Base-by-base conservation (phyloP, 53 echinoderm and acorn worm genomes). In the Patiria pectinifera region DNA sequence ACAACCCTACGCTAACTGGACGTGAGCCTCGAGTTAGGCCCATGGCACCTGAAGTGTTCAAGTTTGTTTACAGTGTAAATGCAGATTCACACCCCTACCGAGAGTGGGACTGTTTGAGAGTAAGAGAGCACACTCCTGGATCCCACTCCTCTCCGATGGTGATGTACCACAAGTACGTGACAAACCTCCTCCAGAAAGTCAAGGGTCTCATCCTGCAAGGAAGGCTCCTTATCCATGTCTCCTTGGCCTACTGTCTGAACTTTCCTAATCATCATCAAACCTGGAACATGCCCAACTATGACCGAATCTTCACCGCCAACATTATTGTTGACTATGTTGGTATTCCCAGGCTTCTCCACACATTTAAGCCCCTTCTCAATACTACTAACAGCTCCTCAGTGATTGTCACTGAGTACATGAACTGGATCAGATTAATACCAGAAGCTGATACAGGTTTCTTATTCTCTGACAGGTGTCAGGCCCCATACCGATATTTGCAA, bases 251-350 rank as follows among this genome's bases (percentile, higher is more conserved):
- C 71, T 93, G 90, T 76, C 63, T 87, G 71, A 23, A 80, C 59
- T 69, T 95, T 24, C 78, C 93, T 0, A 21, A 79, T 13, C 19
- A 45, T 14, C 78, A 86, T 7, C 76, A 66, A 48, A 22, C 63
- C 9, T 63, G 66, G 45, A 61, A 80, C 0, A 18, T 81, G 58
- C 23, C 70, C 15, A 59, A 53, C 91, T 94, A 87, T 75, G 92
- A 94, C 83, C 92, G 94, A 11, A 92, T 94, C 83, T 87, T 88
- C 44, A 89, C 95, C n/a, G 92, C 92, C 82, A 92, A 92, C 69
- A 12, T 94, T 71, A 12, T 94, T 71, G 89, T 76, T 12, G 95
- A 94, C 88, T 92, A 83, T n/a, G 13, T 83, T 21, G 92, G 92
- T 4, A 79, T 83, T n/a, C 23, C 76, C 11, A 69, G 1, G 13